Evolutionary conservation across 1,140 invertebrate genomes (phyloP), one percentile per base, ranked within the genome.

Genomic region (Parasteatoda tepidariorum): DNA sequence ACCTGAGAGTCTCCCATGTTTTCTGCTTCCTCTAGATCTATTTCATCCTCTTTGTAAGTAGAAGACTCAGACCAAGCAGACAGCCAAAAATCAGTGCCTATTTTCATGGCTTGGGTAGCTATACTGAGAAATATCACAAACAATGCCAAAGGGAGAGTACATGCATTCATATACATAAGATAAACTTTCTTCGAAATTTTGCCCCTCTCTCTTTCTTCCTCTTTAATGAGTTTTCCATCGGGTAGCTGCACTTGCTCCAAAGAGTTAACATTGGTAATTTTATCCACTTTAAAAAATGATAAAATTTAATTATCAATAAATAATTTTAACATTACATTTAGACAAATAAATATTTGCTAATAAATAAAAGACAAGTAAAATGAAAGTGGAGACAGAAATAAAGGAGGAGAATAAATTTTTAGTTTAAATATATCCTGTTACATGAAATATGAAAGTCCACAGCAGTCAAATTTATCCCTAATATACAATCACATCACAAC

Each of bases 201-300:
- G 0, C 93, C 92, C 85, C 91, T 92, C 86, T 93, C 92, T 84
- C 92, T 87, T 85, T 93, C 92, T 84, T 92, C 92, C 61, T 91
- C 90, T 76, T 88, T 85, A 4, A 89, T 87, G 41, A 90, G 76
- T 64, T 87, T 87, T 7, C 88, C 88, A 81, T 82, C 67, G 7
- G 83, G 64, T 9, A 79, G 13, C 71, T 85, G 24, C 33, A 59
- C 31, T 66, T 78, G 82, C n/a, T 85, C 70, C 59, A 64, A 78
- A n/a, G n/a, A n/a, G n/a, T n/a, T n/a, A 55, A 57, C 41, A 48
- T 59, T 66, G n/a, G 22, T 28, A 54, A 64, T 74, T 74, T 83
- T 73, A 54, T 83, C 81, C 74, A 57, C 18, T 66, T n/a, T n/a
- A 71, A 71, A 55, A 71, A 18, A 4, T 24, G 1, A 61, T 22